Conservation (phyloP, 1,140 invertebrate species). For the Gryon sp. region DNA sequence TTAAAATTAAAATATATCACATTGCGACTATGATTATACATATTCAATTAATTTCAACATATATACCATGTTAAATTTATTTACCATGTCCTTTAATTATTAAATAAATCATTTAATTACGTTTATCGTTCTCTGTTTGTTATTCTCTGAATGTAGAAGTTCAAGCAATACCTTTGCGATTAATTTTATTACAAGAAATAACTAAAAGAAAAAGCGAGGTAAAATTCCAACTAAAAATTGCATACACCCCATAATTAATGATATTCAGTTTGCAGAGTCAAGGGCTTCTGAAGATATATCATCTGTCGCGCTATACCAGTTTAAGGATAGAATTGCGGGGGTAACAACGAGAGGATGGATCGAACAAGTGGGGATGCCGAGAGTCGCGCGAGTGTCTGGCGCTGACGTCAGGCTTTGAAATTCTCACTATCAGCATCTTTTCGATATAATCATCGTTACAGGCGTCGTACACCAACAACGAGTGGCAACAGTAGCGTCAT, state of each 20-base stretch:
- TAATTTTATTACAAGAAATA: too few relatives aligned
- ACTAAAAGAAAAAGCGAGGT: background rate
- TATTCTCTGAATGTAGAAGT: too few relatives aligned
- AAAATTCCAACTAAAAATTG: background rate
- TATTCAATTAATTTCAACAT: too few relatives aligned
- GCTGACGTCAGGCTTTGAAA: slow-evolving; percentile 72
- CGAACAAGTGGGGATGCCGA: too few relatives aligned
- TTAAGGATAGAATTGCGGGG: slow-evolving; percentile 48
- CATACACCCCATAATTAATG: slow-evolving; percentile 40
- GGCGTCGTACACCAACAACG: slow-evolving; percentile 25
- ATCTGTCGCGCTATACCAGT: slow-evolving; percentile 37
- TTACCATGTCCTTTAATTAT: too few relatives aligned
- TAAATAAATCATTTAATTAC: too few relatives aligned
- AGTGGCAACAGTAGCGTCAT: slow-evolving; percentile 41
- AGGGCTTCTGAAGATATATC: slow-evolving; percentile 33
- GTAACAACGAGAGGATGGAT: slow-evolving; percentile 12
- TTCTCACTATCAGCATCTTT: slow-evolving; percentile 72
- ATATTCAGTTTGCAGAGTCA: slow-evolving; percentile 33
- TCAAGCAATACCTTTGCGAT: too few relatives aligned
- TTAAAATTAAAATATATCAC: too few relatives aligned
- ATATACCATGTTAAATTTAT: too few relatives aligned
- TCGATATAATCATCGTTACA: slow-evolving; percentile 74
- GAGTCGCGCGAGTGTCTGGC: slow-evolving; percentile 51
- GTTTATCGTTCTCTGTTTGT: too few relatives aligned
- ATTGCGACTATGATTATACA: too few relatives aligned